These are phyloP conservation scores for Epizoanthus illoricatus DNA, from an alignment of 92 coral and sea anemone genomes.

Conservation along the genomic window DNA sequence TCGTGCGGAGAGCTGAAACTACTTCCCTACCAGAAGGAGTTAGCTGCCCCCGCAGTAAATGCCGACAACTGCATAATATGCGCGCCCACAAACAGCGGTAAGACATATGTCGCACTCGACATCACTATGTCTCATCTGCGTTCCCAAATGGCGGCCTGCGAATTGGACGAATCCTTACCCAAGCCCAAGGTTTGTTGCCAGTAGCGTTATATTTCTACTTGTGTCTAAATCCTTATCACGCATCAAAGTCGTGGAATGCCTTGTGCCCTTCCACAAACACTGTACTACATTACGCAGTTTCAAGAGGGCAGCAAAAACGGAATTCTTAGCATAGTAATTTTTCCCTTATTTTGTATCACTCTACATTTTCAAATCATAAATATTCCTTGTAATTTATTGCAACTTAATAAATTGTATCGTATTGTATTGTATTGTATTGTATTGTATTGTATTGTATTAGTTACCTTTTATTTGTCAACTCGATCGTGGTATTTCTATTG, in stretches of 20 bases:
- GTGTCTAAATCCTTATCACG: too few relatives aligned
- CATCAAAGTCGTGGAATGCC: too few relatives aligned
- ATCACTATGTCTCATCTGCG: slow-evolving; percentile 27
- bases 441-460: neutral
- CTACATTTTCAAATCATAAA: too few relatives aligned
- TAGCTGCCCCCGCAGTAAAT: slow-evolving; percentile 43
- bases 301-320: too few relatives aligned
- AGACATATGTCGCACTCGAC: slow-evolving; percentile 55
- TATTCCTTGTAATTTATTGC: too few relatives aligned
- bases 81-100: slow-evolving; percentile 55
- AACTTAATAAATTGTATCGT: too few relatives aligned
- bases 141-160: neutral
- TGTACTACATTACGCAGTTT: too few relatives aligned
- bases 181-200: slow-evolving; percentile 12
- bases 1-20: slow-evolving; percentile 28
- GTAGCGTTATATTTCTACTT: too few relatives aligned
- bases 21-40: slow-evolving; percentile 32
- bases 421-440: neutral
- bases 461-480: neutral
- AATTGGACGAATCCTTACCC: neutral
- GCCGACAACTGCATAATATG: slow-evolving; percentile 49
- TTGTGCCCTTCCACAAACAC: too few relatives aligned
- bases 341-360: too few relatives aligned
- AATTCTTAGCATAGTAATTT: too few relatives aligned
- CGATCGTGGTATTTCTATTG: neutral